Evolutionary conservation across 1,140 invertebrate genomes (phyloP).

Genomic region (Lineus longissimus): DNA sequence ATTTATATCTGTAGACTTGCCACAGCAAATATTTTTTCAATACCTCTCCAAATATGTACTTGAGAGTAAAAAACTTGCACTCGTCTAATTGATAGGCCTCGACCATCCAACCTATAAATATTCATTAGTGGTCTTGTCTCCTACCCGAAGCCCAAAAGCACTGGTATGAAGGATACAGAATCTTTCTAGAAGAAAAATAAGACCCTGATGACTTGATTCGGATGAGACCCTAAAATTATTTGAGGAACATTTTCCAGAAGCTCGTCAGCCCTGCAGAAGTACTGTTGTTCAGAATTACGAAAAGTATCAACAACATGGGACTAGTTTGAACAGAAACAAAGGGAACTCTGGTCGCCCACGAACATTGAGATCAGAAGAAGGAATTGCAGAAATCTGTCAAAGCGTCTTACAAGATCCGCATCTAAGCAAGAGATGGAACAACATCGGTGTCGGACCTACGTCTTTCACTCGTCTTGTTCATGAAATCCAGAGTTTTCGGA

Average conservation of each 20-base stretch:
- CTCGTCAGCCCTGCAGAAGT: background rate
- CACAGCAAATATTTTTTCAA: too few species aligned
- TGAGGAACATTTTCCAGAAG: background rate
- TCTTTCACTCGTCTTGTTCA: background rate
- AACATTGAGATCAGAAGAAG: background rate
- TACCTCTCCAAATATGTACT: too few species aligned
- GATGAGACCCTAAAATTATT: background rate
- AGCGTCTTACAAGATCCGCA: background rate
- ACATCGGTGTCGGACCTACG: background rate
- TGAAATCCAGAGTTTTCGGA: too few species aligned
- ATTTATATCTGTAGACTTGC: too few species aligned
- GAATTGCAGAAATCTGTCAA: background rate
- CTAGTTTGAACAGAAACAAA: background rate
- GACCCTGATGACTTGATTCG: too few species aligned
- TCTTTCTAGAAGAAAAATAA: too few species aligned
- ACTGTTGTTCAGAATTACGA: background rate
- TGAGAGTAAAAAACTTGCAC: too few species aligned
- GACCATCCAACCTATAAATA: too few species aligned
- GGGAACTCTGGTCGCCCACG: background rate
- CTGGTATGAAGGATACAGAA: too few species aligned
- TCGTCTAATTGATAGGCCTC: too few species aligned
- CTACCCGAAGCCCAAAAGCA: too few species aligned
- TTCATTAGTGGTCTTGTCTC: too few species aligned
- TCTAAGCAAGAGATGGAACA: background rate
- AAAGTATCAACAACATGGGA: background rate